Base-by-base conservation (phyloP, 2,888 invertebrate genomes). In the Horisme vitalbata region DNA sequence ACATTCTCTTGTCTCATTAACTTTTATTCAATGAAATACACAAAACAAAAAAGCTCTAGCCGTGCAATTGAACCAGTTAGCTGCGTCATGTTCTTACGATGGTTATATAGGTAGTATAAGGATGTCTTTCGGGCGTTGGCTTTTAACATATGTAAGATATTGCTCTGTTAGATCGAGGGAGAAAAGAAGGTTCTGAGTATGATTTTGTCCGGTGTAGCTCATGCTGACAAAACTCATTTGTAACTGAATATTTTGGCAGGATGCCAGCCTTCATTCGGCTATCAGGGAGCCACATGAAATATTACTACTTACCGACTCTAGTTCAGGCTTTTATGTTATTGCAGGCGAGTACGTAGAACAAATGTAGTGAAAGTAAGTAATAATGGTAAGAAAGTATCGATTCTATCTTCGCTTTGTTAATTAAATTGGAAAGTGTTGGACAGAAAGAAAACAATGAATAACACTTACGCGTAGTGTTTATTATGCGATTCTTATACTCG, bases 191-290 rank as follows among this genome's bases (percentile, higher is more conserved):
- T 34, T 30, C 45, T 36, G 47, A 60, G 43, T 50, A 43, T 55
- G 55, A 52, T 49, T 38, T 61, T 55, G 52, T 52, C 43, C 35
- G 37, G 50, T 47, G 52, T 38, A 41, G 59, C 47, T 48, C 52
- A 55, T 61, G 55, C 55, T 64, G 60, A 48, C 61, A 53, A 66
- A 70, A 64, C 65, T 71, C 66, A 67, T 71, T 69, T 71, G 68
- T 76, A 66, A 66, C 68, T 68, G 71, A 71, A 74, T 71, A 66
- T 63, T 66, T 76, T 83, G 84, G 84, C 78, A 44, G 15, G 34
- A 13, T 15, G 83, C 85, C 86, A 85, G 57, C 52, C 57, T 61
- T 67, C 61, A 59, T 58, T 61, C 55, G 56, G 54, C 57, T 61
- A 68, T 71, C 67, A 64, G 61, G 61, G 61, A 52, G 55, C 60